Percentiles rank a stretch among this genome's conserved stretches.
Evolutionary conservation across 1,140 invertebrate genomes (phyloP).

Genomic region (Drosophila parabipectinata): DNA sequence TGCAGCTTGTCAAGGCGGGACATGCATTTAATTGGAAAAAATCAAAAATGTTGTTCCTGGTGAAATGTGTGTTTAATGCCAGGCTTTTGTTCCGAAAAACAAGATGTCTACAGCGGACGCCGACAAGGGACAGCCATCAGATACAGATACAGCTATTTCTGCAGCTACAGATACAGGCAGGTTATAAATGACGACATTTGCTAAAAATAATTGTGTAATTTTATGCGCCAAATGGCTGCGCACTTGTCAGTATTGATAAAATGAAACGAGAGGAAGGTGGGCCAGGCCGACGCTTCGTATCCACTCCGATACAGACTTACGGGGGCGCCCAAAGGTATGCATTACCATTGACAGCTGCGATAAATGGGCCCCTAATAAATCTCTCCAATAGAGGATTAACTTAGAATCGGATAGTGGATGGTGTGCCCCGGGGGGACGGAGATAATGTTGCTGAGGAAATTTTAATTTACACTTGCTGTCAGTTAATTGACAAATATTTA

Average conservation of each 20-base stretch:
- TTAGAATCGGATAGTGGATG: background rate
- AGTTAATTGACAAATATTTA: constrained; percentile 51
- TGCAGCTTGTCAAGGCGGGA: constrained; percentile 25
- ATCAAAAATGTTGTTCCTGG: constrained; percentile 14
- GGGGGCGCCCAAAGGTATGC: constrained; percentile 61
- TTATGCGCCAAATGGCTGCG: constrained; percentile 47
- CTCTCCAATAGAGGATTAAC: constrained; percentile 36
- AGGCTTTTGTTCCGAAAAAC: constrained; percentile 4
- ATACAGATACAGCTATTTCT: constrained; percentile 3
- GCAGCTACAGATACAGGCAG: constrained; percentile 1
- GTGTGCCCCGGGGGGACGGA: background rate
- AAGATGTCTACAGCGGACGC: constrained; percentile 5
- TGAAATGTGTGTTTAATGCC: constrained; percentile 11
- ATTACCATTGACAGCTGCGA: constrained; percentile 43
- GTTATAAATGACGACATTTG: constrained; percentile 68
- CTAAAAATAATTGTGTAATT: constrained; percentile 68
- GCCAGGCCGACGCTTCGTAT: background rate
- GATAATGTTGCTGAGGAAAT: constrained; percentile 23
- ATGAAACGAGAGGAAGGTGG: constrained; percentile 24
- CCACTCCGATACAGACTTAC: constrained; percentile 13
- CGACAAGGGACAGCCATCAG: constrained; percentile 23
- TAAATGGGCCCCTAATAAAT: constrained; percentile 72
- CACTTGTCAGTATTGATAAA: constrained; percentile 68
- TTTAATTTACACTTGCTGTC: constrained; percentile 37
- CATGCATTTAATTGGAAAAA: constrained; percentile 47